These are phyloP conservation scores for Plumapathes pennacea DNA, from an alignment of 92 coral and sea anemone species.

Conservation along the genomic window DNA sequence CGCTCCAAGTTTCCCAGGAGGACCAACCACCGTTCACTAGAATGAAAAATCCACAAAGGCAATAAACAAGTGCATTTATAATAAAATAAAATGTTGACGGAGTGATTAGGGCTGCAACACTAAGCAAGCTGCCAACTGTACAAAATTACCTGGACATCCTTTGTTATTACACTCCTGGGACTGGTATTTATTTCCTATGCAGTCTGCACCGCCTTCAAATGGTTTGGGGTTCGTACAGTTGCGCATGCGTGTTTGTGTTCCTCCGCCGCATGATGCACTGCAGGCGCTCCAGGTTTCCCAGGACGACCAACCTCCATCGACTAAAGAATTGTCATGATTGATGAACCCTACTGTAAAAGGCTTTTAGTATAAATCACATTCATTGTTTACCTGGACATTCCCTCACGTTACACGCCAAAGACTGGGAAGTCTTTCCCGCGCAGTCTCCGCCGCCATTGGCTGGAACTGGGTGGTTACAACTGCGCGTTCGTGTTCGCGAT, in stretches of 20 bases:
- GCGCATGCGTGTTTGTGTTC: slow-evolving; percentile 46
- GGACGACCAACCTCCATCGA: slow-evolving; percentile 17
- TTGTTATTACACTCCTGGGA: slow-evolving; percentile 10
- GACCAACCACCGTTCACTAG: slow-evolving; percentile 53
- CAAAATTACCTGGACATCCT: slow-evolving; percentile 19
- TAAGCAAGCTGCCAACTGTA: too few relatives aligned
- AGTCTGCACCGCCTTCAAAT: slow-evolving; percentile 31
- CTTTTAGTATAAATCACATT: too few relatives aligned
- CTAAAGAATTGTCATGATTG: too few relatives aligned
- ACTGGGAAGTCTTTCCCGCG: neutral
- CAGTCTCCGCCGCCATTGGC: slow-evolving; percentile 17
- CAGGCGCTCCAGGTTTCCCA: slow-evolving; percentile 29
- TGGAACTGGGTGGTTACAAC: slow-evolving; percentile 17
- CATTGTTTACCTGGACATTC: too few relatives aligned
- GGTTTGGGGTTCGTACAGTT: slow-evolving; percentile 52
- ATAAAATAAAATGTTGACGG: too few relatives aligned
- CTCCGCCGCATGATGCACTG: slow-evolving; percentile 37
- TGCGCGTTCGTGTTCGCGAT: slow-evolving; percentile 7
- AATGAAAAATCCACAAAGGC: too few relatives aligned
- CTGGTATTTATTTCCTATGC: slow-evolving; percentile 15
- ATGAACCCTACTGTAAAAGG: too few relatives aligned
- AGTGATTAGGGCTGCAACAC: too few relatives aligned
- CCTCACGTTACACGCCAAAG: neutral
- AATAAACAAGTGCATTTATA: too few relatives aligned
- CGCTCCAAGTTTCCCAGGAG: slow-evolving; percentile 38